Conservation (phyloP, 2,888 invertebrate genomes). For the Opisthograptis luteolata region DNA sequence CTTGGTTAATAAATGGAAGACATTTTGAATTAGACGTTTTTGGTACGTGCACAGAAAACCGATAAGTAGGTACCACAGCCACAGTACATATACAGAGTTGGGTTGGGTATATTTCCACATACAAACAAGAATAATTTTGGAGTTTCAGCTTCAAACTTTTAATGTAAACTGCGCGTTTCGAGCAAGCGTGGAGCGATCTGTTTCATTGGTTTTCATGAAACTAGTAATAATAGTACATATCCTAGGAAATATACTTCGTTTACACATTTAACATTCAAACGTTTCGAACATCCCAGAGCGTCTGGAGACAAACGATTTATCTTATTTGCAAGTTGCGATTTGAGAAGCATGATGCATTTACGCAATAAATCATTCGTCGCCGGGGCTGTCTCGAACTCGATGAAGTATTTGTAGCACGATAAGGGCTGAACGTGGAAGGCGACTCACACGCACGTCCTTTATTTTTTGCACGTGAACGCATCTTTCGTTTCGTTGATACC, state of each 20-base stretch:
- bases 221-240: conserved; percentile 46
- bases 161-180: conserved; percentile 57
- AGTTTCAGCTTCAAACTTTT: conserved; percentile 33
- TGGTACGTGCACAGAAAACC: conserved; percentile 2
- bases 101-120: conserved; percentile 12
- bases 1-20: neutral
- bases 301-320: conserved; percentile 62
- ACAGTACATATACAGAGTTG: too few species aligned
- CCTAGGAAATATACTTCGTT: conserved; percentile 52
- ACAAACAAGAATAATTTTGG: conserved; percentile 25
- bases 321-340: conserved; percentile 52
- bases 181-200: conserved; percentile 56
- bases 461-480: neutral
- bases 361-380: conserved; percentile 66
- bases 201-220: conserved; percentile 65
- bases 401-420: conserved; percentile 55
- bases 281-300: conserved; percentile 55
- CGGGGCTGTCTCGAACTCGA: conserved; percentile 48
- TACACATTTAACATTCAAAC: conserved; percentile 72
- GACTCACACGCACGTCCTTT: conserved; percentile 29
- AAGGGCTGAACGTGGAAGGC: conserved; percentile 42
- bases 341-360: conserved; percentile 52
- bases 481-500: neutral
- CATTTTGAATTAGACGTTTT: neutral
- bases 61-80: too few species aligned